Conservation (phyloP, 2,888 invertebrate genomes). For the Stratiomys singularior region DNA sequence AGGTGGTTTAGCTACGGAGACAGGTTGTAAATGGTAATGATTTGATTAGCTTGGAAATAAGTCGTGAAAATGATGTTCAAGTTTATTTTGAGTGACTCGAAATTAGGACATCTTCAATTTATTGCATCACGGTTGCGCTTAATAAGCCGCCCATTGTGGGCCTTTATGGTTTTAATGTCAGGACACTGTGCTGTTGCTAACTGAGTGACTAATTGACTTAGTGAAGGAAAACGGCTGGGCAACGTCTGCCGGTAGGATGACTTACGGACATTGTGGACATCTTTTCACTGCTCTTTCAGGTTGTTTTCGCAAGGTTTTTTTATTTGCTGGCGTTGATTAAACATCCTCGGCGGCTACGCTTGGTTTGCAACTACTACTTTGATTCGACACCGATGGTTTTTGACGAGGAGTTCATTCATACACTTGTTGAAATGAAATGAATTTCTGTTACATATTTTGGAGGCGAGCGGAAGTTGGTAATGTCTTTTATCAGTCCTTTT, state of each 20-base stretch:
- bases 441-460: too few species aligned
- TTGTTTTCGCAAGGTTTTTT: too few species aligned
- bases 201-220: background rate
- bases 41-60: conserved; percentile 36
- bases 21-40: conserved; percentile 36
- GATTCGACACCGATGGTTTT: background rate
- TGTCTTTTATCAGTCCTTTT: too few species aligned
- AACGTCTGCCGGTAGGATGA: background rate
- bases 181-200: too few species aligned
- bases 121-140: background rate
- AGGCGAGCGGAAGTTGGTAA: too few species aligned
- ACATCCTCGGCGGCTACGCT: too few species aligned
- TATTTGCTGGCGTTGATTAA: too few species aligned
- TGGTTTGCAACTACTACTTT: too few species aligned
- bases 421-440: background rate
- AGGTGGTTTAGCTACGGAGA: conserved; percentile 27
- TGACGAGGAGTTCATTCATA: background rate
- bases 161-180: too few species aligned
- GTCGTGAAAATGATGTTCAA: conserved; percentile 21
- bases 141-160: too few species aligned
- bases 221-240: too few species aligned
- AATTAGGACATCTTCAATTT: conserved; percentile 20
- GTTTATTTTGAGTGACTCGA: conserved; percentile 29
- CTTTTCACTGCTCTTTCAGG: too few species aligned
- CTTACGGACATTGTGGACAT: background rate